Evolutionary conservation across 53 echinoderm and acorn worm genomes (phyloP).

Genomic region (Patiria pectinifera): DNA sequence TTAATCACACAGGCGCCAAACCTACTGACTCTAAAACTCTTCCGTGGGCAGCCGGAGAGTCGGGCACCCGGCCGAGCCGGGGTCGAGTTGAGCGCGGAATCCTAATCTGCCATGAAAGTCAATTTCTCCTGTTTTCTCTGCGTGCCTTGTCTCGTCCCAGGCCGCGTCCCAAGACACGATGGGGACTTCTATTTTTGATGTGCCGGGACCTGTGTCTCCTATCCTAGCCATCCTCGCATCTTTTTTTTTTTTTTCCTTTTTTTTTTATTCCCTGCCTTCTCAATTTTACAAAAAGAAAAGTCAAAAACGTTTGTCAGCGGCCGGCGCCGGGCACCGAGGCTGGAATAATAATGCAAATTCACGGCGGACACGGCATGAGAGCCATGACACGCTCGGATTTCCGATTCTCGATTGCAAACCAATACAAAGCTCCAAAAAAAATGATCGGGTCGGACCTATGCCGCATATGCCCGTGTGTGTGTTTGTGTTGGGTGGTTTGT

Average conservation of each 20-base stretch:
- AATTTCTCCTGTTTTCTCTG: constrained; percentile 56
- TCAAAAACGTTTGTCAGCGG: constrained; percentile 57
- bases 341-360: constrained; percentile 61
- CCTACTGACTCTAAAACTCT: constrained; percentile 63
- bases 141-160: constrained; percentile 51
- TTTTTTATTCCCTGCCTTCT: not conserved
- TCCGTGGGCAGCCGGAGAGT: constrained; percentile 61
- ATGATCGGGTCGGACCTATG: constrained; percentile 12
- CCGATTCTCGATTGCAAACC: constrained; percentile 57
- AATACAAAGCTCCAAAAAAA: constrained; percentile 45
- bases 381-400: constrained; percentile 57
- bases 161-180: constrained; percentile 55
- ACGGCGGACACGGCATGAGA: constrained; percentile 48
- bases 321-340: constrained; percentile 49
- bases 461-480: not conserved
- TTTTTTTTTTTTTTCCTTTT: not conserved
- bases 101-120: constrained; percentile 67
- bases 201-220: constrained; percentile 32
- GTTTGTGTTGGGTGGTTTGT: not conserved
- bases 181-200: constrained; percentile 45
- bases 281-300: constrained; percentile 3
- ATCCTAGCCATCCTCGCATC: not conserved
- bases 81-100: constrained; percentile 61
- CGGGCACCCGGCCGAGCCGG: constrained; percentile 22
- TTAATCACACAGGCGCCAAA: constrained; percentile 63